These are phyloP conservation scores for Nasonia longicornis DNA, from an alignment of 1,140 invertebrate species.

Conservation along the genomic window DNA sequence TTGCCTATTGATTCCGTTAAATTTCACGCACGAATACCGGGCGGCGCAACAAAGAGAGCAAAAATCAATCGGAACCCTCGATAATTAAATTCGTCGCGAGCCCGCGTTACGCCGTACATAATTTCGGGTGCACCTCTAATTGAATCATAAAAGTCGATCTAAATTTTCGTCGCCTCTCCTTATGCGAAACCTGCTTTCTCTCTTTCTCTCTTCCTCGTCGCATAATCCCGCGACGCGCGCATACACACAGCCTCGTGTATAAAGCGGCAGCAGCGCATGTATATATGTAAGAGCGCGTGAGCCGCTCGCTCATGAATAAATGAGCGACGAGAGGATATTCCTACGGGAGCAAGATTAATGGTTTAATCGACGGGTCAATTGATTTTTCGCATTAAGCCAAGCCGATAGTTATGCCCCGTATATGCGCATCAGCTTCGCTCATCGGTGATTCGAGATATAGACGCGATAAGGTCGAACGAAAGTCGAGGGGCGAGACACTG, in stretches of 20 bases:
- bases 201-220: not conserved
- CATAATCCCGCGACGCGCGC: not conserved
- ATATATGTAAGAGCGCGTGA: slow-evolving; percentile 4
- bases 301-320: slow-evolving; percentile 27
- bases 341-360: slow-evolving; percentile 40
- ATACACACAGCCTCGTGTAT: not conserved
- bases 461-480: not conserved
- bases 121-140: slow-evolving; percentile 25
- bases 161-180: slow-evolving; percentile 12
- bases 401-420: not conserved
- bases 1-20: not conserved
- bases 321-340: slow-evolving; percentile 27
- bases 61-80: not conserved
- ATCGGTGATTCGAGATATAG: slow-evolving; percentile 12
- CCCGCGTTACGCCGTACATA: not conserved
- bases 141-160: slow-evolving; percentile 35
- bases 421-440: not conserved
- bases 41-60: not conserved
- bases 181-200: slow-evolving; percentile 9
- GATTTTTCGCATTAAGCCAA: slow-evolving; percentile 43
- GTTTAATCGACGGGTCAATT: slow-evolving; percentile 41
- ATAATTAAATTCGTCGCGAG: slow-evolving; percentile 1
- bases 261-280: not conserved
- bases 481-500: not conserved
- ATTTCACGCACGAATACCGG: not conserved